Evolutionary conservation across 2,113 vertebrate genomes (phyloP), one percentile per base, ranked within the genome.

Genomic region (Cyphomyrus plagiostoma): DNA sequence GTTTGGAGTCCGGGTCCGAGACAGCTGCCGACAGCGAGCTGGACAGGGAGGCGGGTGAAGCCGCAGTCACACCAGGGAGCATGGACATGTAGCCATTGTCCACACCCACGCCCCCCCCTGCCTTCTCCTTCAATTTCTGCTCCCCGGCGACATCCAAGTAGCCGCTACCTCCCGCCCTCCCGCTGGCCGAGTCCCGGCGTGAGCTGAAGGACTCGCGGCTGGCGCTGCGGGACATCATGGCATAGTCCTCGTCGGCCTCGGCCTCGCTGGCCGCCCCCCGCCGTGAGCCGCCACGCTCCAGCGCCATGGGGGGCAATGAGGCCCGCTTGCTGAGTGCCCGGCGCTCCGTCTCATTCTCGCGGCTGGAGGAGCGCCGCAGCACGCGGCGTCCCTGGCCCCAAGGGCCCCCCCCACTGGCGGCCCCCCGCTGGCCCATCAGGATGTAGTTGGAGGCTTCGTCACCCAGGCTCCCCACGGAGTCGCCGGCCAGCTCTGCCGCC

Each of bases 41-140:
- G 91, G 95, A 93, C 48, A 93, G 77, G 17, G 94, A 92, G 2
- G 46, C 93, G 0, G 95, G 95, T 26, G 95, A 91, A 45, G 89
- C 82, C 6, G 3, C 92, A 13, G 91, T 94, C 74, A 95, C 95
- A 0, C 96, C 96, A 0, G 97, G 97, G 39, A 96, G 86, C 96
- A 96, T 96, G 26, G 94, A 93, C 96, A 96, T 94, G 90, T 97
- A 97, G 21, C 94, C 95, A 15, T 95, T 96, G 90, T 97, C 96
- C 23, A 94, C 0, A 0, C 26, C 15, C 13, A 35, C 85, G 1
- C 89, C 91, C 83, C 94, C 91, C 5, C 89, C 89, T 39, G 9
- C 70, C 90, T 23, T 86, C 86, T 1, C 39, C 92, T 83, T 95
- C 94, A 46, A 82, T 91, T 92, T 94, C 15, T 94, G 91, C 84